Evolutionary conservation across 1,140 invertebrate species (phyloP), one percentile per base, ranked within the genome.

Genomic region (Hycleus phaleratus): DNA sequence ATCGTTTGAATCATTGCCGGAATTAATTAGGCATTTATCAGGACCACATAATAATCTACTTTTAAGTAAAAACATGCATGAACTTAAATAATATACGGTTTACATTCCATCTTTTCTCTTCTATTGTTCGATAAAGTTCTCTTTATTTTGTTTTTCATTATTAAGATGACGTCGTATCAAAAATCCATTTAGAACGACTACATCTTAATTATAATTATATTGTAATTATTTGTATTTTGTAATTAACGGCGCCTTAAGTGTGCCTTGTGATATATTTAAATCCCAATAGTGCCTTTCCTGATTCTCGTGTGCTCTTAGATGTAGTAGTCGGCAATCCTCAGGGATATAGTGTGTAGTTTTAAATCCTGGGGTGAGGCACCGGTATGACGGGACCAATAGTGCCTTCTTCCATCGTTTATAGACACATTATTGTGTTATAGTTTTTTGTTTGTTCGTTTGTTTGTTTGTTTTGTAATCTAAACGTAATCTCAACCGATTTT

Each of bases 1-100:
- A 63, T 86, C 83, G 47, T 91, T 91, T 68, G 88, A 91, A 71
- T 87, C 86, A 44, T 73, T 91, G 59, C 88, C 88, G 58, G 88
- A 91, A 71, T 77, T 91, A 24, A 90, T 91, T 56, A 79, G 89
- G 68, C 89, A 91, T 73, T 78, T 91, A 55, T 91, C 88, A 3
- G 88, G 89, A 39, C 88, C 88, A 56, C 88, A 91, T 72, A 91
- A 91, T 67, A 91, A 87, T 75, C 76, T 91, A 64, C 79, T 91
- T 44, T 80, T 91, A 61, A 91, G 88, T 71, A 91, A 91, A 78
- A 91, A 91, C 74, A 76, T 91, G 66, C 87, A 88, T 68, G 87
- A 90, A 76, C 82, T 81, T 75, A 80, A 75, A 63, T 71, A 72
- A 73, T 63, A 54, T 11, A 42, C 49, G 12, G 46, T 47, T 60